These are phyloP conservation scores for Orchesella flavescens DNA, from an alignment of 2,888 invertebrate species.

Conservation along the genomic window DNA sequence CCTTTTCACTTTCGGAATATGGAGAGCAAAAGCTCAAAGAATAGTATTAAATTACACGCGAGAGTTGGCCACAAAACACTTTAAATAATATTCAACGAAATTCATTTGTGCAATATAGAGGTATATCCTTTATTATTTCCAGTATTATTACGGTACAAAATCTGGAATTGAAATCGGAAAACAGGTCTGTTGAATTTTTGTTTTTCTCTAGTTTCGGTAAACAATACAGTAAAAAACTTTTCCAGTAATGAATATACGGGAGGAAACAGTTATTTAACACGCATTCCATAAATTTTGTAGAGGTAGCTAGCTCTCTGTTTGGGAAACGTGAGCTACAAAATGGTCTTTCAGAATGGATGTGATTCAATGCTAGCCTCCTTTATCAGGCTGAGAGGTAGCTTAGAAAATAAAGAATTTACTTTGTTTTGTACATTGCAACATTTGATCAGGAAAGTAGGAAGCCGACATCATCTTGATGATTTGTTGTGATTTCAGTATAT, in stretches of 20 bases:
- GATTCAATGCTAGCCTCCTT: too few relatives aligned
- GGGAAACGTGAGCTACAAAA: too few relatives aligned
- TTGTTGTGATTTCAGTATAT: background rate
- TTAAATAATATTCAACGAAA: background rate
- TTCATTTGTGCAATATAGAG: background rate
- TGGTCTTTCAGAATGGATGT: too few relatives aligned
- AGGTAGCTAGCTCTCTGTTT: too few relatives aligned
- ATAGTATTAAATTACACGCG: constrained; percentile 3
- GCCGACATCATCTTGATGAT: background rate
- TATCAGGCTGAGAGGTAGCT: too few relatives aligned
- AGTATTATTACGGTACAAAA: too few relatives aligned
- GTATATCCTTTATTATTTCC: background rate
- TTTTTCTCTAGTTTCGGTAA: too few relatives aligned
- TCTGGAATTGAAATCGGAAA: too few relatives aligned
- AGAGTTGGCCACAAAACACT: background rate
- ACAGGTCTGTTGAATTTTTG: too few relatives aligned
- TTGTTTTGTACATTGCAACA: background rate
- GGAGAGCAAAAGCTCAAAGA: too few relatives aligned
- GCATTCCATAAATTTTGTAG: background rate
- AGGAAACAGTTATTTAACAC: constrained; percentile 18
- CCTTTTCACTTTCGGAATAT: background rate
- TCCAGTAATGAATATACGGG: background rate
- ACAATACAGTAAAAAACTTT: background rate
- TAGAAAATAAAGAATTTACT: too few relatives aligned
- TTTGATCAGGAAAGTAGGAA: background rate